A percentile compares a stretch with the other conserved stretches of the same genome.
Evolutionary conservation across 2,888 invertebrate genomes (phyloP).

Genomic region (Oligia strigilis): DNA sequence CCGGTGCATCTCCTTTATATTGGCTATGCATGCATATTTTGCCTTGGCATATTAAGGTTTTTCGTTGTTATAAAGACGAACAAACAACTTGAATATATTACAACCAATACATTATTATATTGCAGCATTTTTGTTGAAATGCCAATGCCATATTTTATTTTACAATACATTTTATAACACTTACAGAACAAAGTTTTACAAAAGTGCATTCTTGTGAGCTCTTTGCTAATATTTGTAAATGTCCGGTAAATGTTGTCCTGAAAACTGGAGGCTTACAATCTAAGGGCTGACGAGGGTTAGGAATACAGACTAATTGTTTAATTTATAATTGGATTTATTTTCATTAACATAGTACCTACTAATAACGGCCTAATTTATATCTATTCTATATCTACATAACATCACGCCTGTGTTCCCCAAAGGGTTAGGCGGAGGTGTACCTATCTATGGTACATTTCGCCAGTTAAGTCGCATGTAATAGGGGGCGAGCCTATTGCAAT

Average conservation of each 20-base stretch:
- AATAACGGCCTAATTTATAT: not conserved
- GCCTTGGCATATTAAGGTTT: not conserved
- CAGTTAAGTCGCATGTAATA: not conserved
- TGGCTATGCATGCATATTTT: not conserved
- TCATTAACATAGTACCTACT: not conserved
- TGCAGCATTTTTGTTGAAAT: not conserved
- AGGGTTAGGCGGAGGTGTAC: no score
- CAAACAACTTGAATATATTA: not conserved
- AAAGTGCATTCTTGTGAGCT: not conserved
- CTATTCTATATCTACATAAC: no score
- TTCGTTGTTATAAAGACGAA: not conserved
- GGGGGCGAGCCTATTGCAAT: not conserved
- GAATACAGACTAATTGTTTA: not conserved
- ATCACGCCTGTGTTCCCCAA: no score
- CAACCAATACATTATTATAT: not conserved
- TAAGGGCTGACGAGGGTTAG: not conserved
- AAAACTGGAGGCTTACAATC: not conserved
- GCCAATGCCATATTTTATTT: not conserved
- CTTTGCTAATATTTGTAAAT: not conserved
- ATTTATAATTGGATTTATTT: not conserved
- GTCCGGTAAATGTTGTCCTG: no score
- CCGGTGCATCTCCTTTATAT: not conserved
- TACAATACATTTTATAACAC: not conserved
- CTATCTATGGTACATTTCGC: no score
- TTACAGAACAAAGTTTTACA: not conserved